Base-by-base conservation (phyloP, 2,888 invertebrate species). In the Eupithecia abbreviata region DNA sequence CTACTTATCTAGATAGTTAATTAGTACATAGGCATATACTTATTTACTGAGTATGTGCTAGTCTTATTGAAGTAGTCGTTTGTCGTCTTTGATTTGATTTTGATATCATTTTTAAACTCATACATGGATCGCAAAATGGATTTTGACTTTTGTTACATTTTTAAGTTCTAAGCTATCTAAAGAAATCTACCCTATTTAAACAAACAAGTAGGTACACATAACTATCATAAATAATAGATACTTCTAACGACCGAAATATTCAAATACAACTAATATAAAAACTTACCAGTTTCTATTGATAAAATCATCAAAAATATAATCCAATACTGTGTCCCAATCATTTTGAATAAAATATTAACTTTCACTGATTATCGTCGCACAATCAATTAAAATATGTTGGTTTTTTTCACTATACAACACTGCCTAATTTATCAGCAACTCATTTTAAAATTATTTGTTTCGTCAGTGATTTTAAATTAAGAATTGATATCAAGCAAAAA, bases 251-350 rank as follows among this genome's bases (percentile, higher is more conserved):
- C 4, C 49, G 4, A 12, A 13, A 2, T 4, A 2, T 49, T 3
- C 0, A 49, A 47, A 49, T 4, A 3, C 4, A 12, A 13, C 13
- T 49, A 13, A 13, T 9, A 58, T 1, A 18, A 58, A 13, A 58
- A 89, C 90, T 88, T 83, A 89, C 92, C 87, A 72, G 87, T 85
- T 79, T 86, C 86, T 62, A 84, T 82, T 42, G 83, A 82, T 75
- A 89, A 77, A 30, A 90, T 74, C 13, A 88, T 75, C 74, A 89
- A 81, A 66, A 90, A 83, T 67, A 88, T 81, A 78, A 91, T 79
- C 82, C 86, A 85, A 84, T 83, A 87, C 76, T 88, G 86, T 66
- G 81, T 84, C 77, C 83, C 77, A 84, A 86, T 88, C 91, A 92
- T 92, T 85, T 84, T 87, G 62, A 76, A 76, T 6, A 67, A 43